A percentile compares a stretch with the other conserved stretches of the same genome.
Evolutionary conservation across 2,888 invertebrate species (phyloP).

Genomic region (Tetragonula carbonaria): DNA sequence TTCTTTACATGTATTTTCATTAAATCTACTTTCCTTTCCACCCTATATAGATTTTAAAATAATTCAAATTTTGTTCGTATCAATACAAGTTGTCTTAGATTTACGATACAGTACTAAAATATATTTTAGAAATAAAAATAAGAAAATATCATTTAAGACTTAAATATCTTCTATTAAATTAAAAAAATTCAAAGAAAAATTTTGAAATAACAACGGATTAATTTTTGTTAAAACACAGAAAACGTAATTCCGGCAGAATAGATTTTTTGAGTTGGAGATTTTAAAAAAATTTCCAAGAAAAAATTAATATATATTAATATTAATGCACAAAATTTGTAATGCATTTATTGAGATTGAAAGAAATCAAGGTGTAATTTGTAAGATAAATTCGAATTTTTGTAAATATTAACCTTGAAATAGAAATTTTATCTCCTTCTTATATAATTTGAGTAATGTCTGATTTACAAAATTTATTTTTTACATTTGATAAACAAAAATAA

Average conservation of each 20-base stretch:
- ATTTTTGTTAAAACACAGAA: not conserved
- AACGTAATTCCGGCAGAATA: not conserved
- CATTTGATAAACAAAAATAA: not conserved
- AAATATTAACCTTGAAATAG: not conserved
- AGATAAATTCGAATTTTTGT: not conserved
- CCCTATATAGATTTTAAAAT: no score
- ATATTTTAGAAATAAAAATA: not conserved
- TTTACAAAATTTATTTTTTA: not conserved
- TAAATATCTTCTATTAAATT: not conserved
- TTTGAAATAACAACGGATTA: not conserved
- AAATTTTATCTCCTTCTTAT: not conserved
- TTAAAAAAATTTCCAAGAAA: not conserved
- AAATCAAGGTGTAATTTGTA: no score
- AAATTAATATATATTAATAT: not conserved
- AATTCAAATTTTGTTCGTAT: no score
- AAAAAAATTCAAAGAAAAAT: not conserved
- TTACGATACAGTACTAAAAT: not conserved
- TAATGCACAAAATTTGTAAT: not conserved
- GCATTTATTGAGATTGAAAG: no score
- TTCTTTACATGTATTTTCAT: no score
- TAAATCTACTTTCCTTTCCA: no score
- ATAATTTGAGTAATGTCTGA: not conserved
- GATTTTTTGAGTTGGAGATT: not conserved
- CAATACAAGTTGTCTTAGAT: no score
- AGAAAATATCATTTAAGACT: not conserved